phyloP scores from a whole-genome alignment of 2,888 invertebrate species.

The Nudaria mundana region DNA sequence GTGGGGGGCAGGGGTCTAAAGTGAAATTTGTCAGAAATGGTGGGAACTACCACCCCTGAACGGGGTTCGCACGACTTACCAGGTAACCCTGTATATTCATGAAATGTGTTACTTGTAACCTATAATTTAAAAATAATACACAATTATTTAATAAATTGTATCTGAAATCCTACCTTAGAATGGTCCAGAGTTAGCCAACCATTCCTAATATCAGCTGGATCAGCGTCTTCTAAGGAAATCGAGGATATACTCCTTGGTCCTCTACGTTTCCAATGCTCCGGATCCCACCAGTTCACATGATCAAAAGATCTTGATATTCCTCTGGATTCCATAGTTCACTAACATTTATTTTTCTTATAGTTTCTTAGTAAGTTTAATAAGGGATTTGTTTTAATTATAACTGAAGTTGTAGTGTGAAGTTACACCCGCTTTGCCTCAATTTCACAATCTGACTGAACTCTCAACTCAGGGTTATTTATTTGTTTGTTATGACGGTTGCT shows the following conservation, averaged over 20 bases:
- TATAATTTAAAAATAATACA: no score
- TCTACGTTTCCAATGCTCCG: slow-evolving; percentile 53
- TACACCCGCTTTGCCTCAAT: slow-evolving; percentile 22
- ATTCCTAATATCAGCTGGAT: slow-evolving; percentile 62
- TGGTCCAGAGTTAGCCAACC: slow-evolving; percentile 66
- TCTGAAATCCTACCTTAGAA: slow-evolving; percentile 45
- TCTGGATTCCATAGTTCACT: slow-evolving; percentile 47
- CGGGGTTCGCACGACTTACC: no score
- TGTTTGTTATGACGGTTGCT: slow-evolving; percentile 47
- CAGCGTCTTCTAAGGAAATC: slow-evolving; percentile 52
- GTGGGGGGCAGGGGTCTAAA: no score
- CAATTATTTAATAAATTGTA: neutral
- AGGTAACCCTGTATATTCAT: no score
- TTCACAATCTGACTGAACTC: slow-evolving; percentile 51
- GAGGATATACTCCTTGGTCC: slow-evolving; percentile 53
- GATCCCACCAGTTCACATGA: slow-evolving; percentile 68
- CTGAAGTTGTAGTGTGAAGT: neutral
- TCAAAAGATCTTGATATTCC: slow-evolving; percentile 56
- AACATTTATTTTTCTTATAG: neutral
- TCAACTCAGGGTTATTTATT: slow-evolving; percentile 58
- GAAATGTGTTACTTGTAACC: no score
- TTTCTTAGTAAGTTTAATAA: neutral
- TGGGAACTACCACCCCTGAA: no score
- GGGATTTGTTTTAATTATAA: neutral
- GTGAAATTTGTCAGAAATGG: no score